Conservation (phyloP, 2,888 invertebrate genomes). For the Melieria picta region DNA sequence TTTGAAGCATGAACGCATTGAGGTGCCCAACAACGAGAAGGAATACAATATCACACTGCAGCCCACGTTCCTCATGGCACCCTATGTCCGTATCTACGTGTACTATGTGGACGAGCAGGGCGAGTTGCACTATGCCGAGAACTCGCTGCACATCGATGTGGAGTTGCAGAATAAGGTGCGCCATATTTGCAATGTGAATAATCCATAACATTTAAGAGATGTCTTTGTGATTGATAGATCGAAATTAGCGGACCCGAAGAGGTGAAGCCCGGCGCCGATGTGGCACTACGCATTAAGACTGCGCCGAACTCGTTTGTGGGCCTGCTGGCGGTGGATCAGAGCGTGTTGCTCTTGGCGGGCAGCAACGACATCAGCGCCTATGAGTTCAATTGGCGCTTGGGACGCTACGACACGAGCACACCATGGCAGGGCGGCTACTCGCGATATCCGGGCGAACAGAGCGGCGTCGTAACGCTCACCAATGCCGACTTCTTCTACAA, state of each 20-base stretch:
- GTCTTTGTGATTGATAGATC: slow-evolving; percentile 67
- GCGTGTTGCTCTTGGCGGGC: slow-evolving; percentile 75
- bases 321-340: slow-evolving; percentile 87
- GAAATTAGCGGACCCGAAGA: slow-evolving; percentile 74
- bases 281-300: slow-evolving; percentile 83
- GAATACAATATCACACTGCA: slow-evolving; percentile 74
- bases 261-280: slow-evolving; percentile 80
- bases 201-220: neutral
- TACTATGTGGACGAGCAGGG: slow-evolving; percentile 80
- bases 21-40: slow-evolving; percentile 65
- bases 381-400: slow-evolving; percentile 72
- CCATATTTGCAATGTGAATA: neutral
- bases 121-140: slow-evolving; percentile 84
- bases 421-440: slow-evolving; percentile 62
- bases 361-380: slow-evolving; percentile 70
- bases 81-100: slow-evolving; percentile 82
- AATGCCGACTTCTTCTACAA: slow-evolving; percentile 62
- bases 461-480: slow-evolving; percentile 61
- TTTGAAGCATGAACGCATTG: slow-evolving; percentile 77
- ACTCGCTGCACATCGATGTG: slow-evolving; percentile 81
- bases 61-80: slow-evolving; percentile 81
- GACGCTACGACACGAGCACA: slow-evolving; percentile 70
- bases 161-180: slow-evolving; percentile 67
- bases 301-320: slow-evolving; percentile 89
- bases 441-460: slow-evolving; percentile 55